Evolutionary conservation across 2,888 invertebrate species (phyloP).

Genomic region (Chorisops tibialis): DNA sequence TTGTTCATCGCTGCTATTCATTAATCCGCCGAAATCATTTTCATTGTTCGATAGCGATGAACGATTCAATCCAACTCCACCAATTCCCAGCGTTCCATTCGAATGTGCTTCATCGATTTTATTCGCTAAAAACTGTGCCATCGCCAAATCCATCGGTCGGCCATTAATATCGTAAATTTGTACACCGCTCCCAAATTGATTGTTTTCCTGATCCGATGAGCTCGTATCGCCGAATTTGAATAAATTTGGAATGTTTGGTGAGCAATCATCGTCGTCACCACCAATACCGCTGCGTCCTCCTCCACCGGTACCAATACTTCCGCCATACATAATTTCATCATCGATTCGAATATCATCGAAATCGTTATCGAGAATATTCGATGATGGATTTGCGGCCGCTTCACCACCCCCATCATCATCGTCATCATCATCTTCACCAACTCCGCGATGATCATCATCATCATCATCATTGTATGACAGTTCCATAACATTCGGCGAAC

Average conservation of each 20-base stretch:
- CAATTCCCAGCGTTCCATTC: not conserved
- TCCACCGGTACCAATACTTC: slow-evolving; percentile 41
- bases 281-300: slow-evolving; percentile 36
- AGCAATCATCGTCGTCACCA: slow-evolving; percentile 38
- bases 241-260: too few relatives aligned
- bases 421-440: slow-evolving; percentile 8
- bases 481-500: slow-evolving; percentile 33
- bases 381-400: not conserved
- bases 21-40: not conserved
- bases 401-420: slow-evolving; percentile 12
- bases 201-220: slow-evolving; percentile 30
- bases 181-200: not conserved
- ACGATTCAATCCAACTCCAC: not conserved
- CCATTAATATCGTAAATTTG: slow-evolving; percentile 2
- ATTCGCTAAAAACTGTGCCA: slow-evolving; percentile 10
- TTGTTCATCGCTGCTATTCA: not conserved
- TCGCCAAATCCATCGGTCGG: not conserved
- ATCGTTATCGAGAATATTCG: not conserved
- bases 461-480: slow-evolving; percentile 25
- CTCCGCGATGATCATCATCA: slow-evolving; percentile 8
- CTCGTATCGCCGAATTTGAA: slow-evolving; percentile 37
- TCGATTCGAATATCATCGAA: slow-evolving; percentile 7
- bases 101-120: not conserved
- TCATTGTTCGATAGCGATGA: not conserved
- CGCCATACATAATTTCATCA: slow-evolving; percentile 6